Evolutionary conservation across 2,113 vertebrate species (phyloP).

Genomic region (Numenius arquata): DNA sequence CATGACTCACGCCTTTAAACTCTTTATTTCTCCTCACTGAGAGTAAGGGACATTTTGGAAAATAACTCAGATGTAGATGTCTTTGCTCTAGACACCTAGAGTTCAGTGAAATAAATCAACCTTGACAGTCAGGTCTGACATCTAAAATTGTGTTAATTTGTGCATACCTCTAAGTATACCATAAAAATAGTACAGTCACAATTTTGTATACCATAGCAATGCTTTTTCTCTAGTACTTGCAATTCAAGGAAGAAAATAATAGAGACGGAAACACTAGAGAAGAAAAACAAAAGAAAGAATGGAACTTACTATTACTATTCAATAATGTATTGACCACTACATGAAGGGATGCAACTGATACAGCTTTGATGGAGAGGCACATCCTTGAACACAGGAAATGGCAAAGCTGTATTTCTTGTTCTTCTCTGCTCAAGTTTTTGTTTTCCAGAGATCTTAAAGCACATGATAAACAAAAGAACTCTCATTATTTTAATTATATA

Average conservation of each 20-base stretch:
- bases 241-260: background rate
- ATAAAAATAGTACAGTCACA: background rate
- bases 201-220: background rate
- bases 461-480: background rate
- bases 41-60: background rate
- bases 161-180: background rate
- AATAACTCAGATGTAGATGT: background rate
- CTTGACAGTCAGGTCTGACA: background rate
- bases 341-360: background rate
- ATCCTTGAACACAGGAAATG: background rate
- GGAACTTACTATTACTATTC: background rate
- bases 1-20: background rate
- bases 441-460: background rate
- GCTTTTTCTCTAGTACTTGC: background rate
- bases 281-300: background rate
- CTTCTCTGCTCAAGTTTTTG: background rate
- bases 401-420: background rate
- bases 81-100: background rate
- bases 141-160: background rate
- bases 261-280: background rate
- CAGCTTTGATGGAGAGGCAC: background rate
- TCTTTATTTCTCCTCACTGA: background rate
- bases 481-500: background rate
- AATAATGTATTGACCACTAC: background rate
- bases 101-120: background rate